phyloP scores from a whole-genome alignment of 2,113 vertebrate genomes.

The Leiothrix lutea region DNA sequence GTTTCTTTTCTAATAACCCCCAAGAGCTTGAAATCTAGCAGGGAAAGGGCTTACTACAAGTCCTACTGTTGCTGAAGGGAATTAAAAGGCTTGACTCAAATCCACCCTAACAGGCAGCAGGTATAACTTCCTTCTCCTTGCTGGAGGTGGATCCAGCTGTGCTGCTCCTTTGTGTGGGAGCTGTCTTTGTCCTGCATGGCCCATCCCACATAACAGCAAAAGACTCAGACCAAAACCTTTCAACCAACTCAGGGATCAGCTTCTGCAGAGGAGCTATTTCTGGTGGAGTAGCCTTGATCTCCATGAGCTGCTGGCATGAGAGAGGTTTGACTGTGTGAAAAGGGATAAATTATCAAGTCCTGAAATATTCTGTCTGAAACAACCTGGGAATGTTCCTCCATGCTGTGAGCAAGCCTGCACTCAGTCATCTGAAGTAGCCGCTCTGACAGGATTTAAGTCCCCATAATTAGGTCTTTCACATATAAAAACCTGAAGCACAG shows the following conservation, averaged over 20 bases:
- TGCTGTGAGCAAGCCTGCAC: background rate
- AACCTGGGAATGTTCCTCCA: background rate
- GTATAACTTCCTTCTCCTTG: background rate
- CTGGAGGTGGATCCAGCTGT: background rate
- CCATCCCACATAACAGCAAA: background rate
- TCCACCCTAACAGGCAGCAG: background rate
- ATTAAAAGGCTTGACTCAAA: background rate
- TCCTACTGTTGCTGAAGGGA: background rate
- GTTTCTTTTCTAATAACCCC: background rate
- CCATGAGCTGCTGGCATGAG: background rate
- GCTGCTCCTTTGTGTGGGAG: background rate
- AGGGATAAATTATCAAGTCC: background rate
- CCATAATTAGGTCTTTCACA: conserved; percentile 26
- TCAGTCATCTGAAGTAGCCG: conserved; percentile 1
- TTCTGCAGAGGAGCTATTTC: background rate
- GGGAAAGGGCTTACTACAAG: background rate
- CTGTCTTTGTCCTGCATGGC: background rate
- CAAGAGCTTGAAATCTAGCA: background rate
- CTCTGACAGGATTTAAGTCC: conserved; percentile 10
- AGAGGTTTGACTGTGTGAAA: background rate
- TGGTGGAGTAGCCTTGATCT: background rate
- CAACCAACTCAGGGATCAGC: background rate
- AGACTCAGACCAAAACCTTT: background rate
- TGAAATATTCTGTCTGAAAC: background rate
- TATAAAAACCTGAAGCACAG: background rate